Base-by-base conservation (phyloP, 2,113 vertebrate species). In the Conger conger region DNA sequence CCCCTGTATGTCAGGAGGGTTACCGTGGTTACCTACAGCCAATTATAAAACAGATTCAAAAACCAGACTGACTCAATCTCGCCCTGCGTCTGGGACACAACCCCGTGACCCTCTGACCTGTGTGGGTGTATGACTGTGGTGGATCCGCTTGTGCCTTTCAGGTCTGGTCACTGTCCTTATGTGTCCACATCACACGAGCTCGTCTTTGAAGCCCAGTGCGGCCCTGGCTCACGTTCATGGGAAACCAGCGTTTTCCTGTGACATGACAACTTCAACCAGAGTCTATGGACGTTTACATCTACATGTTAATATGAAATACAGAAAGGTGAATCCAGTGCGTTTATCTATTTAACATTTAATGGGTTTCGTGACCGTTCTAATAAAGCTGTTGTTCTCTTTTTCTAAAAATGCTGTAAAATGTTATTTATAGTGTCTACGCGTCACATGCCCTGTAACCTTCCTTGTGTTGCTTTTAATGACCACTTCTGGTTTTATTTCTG, bases 371-470 rank as follows among this genome's bases (percentile, higher is more conserved):
- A 90, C 84, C 88, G 84, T 93, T 89, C 89, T 92, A 93, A 88
- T 88, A 85, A 88, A 85, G 89, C 85, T 88, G 90, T 88, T 86
- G 87, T 85, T 91, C 91, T 1, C 91, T 91, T 89, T 87, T 91
- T 90, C 88, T 93, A 89, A 92, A 89, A 93, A 91, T 91, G 92
- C 93, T 94, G 92, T 92, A 92, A 93, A 89, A 82, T 79, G 23
- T n/a, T 35, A 68, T 76, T 40, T 33, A 73, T 73, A 38, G n/a
- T 45, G 30, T 68, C 79, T 45, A n/a, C 35, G 18, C 35, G 20
- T 40, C 45, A 85, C 54, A 45, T 60, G 20, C 18, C 38, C 23
- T 18, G 37, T 81, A 11, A 73, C 30, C 38, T 23, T 85, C 68
- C 27, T 73, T 7, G 8, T 30, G 68, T 36, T 83, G 73, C 76